Evolutionary conservation across 92 coral and sea anemone genomes (phyloP), one percentile per base, ranked within the genome.

Genomic region (Pocillopora grandis): DNA sequence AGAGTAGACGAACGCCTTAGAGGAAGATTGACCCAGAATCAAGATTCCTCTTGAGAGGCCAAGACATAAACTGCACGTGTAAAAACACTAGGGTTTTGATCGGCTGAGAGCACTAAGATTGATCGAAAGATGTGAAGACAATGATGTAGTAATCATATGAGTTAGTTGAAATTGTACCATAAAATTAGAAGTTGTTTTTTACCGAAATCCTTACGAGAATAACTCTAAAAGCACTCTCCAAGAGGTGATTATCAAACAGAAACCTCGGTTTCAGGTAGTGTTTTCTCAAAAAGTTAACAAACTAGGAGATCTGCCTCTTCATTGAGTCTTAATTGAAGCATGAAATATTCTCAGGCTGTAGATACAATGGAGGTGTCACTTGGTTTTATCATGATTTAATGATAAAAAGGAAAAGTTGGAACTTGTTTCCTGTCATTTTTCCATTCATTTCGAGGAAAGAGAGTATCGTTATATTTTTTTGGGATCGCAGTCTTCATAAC

Each of bases 321-420:
- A 58, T 35, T 33, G 11, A n/a, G 20, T 58, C 65, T 63, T 79
- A 79, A 68, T 60, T 21, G 18, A 69, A 80, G 75, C 37, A 68
- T 80, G 71, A 70, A 58, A 58, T 35, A 58, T 60, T 31, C 76
- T 35, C 71, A 58, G 75, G 76, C 48, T 37, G 55, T 58, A 57
- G 58, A 80, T 42, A 55, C 12, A 17, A 27, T 1, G 20, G 33
- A 23, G 59, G 56, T 67, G 7, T 10, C 18, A 18, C 68, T 80
- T 18, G 68, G 37, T 18, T 59, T 80, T 58, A n/a, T 35, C 58
- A 70, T 68, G 72, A 68, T 1, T 4, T 68, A 35, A 68, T 35
- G 72, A 31, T 68, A 68, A 13, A 35, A 68, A 33, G 27, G 27
- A 35, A 14, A 68, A 42, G 52, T 27, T 68, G 12, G 36, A 68